These are phyloP conservation scores for Hippopotamyrus pictus DNA, from an alignment of 2,797 vertebrate genomes.

Conservation along the genomic window DNA sequence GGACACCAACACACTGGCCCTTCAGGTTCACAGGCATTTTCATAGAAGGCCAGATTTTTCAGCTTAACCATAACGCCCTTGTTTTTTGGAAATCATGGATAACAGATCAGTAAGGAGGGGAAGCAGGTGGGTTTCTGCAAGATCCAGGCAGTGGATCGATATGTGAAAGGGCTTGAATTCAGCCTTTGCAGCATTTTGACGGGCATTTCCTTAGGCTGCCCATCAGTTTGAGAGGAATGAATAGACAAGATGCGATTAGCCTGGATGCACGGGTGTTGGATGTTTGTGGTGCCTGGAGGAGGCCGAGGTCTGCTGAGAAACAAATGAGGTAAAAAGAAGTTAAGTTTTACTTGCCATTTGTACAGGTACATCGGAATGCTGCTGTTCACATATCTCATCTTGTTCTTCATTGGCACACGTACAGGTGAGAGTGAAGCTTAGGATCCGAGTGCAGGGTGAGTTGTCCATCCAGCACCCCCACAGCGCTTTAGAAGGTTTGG, in stretches of 20 bases:
- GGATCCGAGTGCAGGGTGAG: not conserved
- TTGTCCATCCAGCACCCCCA: not conserved
- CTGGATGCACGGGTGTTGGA: not conserved
- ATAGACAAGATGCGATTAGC: not conserved
- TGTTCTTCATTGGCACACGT: not conserved
- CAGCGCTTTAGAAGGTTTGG: not conserved
- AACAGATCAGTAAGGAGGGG: not conserved
- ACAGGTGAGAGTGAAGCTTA: not conserved
- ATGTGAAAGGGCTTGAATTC: constrained; percentile 12
- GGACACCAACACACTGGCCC: not conserved
- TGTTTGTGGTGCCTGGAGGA: not conserved
- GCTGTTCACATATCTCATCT: not conserved
- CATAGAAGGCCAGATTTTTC: not conserved
- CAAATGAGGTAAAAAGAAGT: not conserved
- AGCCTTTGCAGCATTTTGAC: not conserved
- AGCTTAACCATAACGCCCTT: not conserved
- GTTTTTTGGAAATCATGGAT: not conserved
- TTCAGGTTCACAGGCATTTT: not conserved
- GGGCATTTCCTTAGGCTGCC: not conserved
- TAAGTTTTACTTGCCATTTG: not conserved
- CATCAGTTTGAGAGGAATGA: not conserved
- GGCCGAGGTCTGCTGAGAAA: not conserved
- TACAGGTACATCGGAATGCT: not conserved
- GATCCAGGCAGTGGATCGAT: not conserved
- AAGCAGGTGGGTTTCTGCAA: not conserved